Base-by-base conservation (phyloP, 2,797 vertebrate species). In the Tolypeutes matacus region DNA sequence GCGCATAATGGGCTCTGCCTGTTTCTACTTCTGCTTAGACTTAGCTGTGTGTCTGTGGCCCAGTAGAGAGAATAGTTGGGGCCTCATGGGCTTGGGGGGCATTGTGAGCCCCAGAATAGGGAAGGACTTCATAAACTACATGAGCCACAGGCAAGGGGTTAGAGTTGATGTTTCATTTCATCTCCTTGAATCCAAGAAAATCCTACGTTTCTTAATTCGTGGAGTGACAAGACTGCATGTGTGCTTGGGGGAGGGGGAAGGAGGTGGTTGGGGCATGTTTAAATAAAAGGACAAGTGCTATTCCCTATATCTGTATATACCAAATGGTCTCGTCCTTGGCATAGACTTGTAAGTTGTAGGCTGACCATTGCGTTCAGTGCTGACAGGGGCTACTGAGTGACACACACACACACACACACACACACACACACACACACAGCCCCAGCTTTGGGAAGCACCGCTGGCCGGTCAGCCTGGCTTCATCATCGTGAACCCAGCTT, bases 141-240 rank as follows among this genome's bases (percentile, higher is more conserved):
- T 1, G 20, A 67, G 49, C 3, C 2, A 20, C 42, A 56, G 15
- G 1, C 3, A 12, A 5, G 13, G 49, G 3, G 15, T 3, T 5
- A 42, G 0, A 1, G 9, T 0, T 6, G 14, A 17, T 1, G 58
- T n/a, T 42, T n/a, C n/a, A 2, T 31, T 31, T 20, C 27, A 0
- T 25, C 36, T 14, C 18, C 36, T 67, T 18, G 17, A 56, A 36
- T 20, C 5, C 13, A 42, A 25, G 73, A 46, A 91, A 25, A 27
- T 13, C 18, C 34, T 21, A 31, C 15, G 11, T 2, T 49, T 25
- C 53, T 46, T 53, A 27, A 53, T 62, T 53, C 73, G 31, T 1
- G 39, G 15, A 21, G 7, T 23, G 34, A 39, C 17, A 23, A 13
- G 23, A 23, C 0, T 5, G 10, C 6, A 1, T 18, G 3, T 25